Percentiles rank a stretch among this genome's conserved stretches.
Conservation (phyloP, 2,797 vertebrate genomes). For the Benthosema pterotum region DNA sequence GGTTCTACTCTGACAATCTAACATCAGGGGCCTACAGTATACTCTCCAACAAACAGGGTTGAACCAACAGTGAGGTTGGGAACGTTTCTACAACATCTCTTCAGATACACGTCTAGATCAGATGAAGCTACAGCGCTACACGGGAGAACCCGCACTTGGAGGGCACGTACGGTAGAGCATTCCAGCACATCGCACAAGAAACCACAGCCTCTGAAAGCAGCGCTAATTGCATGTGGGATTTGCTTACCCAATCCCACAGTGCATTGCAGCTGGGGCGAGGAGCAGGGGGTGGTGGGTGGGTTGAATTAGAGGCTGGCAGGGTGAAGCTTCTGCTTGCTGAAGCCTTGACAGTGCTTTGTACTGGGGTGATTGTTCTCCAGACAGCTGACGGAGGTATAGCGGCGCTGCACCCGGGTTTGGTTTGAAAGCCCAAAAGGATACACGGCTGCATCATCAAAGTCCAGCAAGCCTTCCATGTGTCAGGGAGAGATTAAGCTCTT, state of each 20-base stretch:
- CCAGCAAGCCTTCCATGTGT: constrained; percentile 83
- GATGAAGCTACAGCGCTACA: constrained; percentile 65
- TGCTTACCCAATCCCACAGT: constrained; percentile 79
- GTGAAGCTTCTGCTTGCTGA: constrained; percentile 78
- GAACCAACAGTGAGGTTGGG: neutral
- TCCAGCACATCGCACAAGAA: constrained; percentile 74
- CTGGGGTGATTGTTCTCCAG: constrained; percentile 85
- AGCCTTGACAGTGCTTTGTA: constrained; percentile 86
- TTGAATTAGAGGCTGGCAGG: constrained; percentile 78
- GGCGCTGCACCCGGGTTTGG: constrained; percentile 70
- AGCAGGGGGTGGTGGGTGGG: constrained; percentile 70
- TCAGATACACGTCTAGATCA: constrained; percentile 55
- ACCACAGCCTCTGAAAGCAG: constrained; percentile 79
- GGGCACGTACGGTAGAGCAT: constrained; percentile 70
- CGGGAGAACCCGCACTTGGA: constrained; percentile 54
- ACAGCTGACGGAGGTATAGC: constrained; percentile 83
- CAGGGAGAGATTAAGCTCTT: constrained; percentile 81
- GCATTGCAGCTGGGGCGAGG: constrained; percentile 70
- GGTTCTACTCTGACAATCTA: no score
- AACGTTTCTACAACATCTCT: constrained; percentile 57
- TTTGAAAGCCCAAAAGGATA: constrained; percentile 85
- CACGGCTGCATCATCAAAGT: constrained; percentile 84
- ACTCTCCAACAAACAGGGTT: no score
- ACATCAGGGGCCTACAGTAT: no score
- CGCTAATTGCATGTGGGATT: constrained; percentile 84